Conservation (phyloP, 2,113 vertebrate species). For the Microcebus lehilahytsara region DNA sequence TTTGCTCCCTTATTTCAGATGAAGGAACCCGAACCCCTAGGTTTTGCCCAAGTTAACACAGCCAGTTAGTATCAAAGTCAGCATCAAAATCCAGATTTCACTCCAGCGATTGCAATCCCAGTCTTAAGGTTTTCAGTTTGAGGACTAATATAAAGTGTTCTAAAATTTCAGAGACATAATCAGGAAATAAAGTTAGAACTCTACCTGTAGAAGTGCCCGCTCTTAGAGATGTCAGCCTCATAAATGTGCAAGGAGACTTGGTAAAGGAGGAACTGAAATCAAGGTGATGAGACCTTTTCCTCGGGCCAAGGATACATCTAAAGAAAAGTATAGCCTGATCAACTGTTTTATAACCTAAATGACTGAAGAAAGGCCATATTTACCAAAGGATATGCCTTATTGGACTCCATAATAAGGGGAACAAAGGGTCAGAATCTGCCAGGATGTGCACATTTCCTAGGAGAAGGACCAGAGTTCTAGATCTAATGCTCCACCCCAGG, state of each 20-base stretch:
- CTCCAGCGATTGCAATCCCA: background rate
- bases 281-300: background rate
- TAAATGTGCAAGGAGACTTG: background rate
- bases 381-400: background rate
- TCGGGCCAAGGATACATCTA: background rate
- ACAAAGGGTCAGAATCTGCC: background rate
- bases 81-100: constrained; percentile 23
- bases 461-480: background rate
- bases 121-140: background rate
- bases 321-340: background rate
- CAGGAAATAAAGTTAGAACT: background rate
- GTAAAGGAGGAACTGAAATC: background rate
- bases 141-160: background rate
- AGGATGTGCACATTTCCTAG: background rate
- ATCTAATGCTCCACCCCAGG: background rate
- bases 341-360: background rate
- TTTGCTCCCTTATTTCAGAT: background rate
- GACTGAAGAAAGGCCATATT: background rate
- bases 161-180: background rate
- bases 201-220: background rate
- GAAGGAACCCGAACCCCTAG: background rate
- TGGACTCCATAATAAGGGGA: background rate
- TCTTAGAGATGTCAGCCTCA: background rate
- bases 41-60: background rate
- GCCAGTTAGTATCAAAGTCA: background rate